Base-by-base conservation (phyloP, 2,797 vertebrate genomes). In the Miichthys miiuy region DNA sequence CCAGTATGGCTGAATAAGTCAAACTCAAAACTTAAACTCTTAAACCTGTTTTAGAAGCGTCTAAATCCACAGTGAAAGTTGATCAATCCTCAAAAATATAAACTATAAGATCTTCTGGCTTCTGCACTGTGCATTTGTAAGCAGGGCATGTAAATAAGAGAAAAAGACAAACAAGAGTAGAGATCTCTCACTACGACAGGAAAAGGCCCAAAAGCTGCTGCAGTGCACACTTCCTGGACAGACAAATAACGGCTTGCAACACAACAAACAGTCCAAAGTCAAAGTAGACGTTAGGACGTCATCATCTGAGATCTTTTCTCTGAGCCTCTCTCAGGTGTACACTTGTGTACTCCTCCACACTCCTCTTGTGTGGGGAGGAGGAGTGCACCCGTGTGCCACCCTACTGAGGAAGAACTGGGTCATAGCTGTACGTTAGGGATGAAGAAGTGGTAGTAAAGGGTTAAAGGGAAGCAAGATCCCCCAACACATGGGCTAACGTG, bases 391-490 rank as follows among this genome's bases (percentile, higher is more conserved):
- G n/a, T 57, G 56, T 47, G 46, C 6, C 69, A 79, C 79, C 52
- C 21, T 54, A 14, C 75, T 42, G 58, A 87, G 56, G 44, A 82
- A 77, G 64, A 72, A 52, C 60, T 54, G 68, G 54, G 27, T 77
- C 60, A 44, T 17, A 78, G 78, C 41, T 17, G 34, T 51, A 54
- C 50, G 71, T 87, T 83, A 88, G 54, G 80, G 55, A 85, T 41
- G 41, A 81, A 79, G 72, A 82, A 41, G 61, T 46, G 71, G 72
- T 70, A 63, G 84, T 87, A 79, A 74, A 79, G 78, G 80, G 89
- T 87, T 91, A 91, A 73, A 89, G 79, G 90, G 84, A 92, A 95
- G 94, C 92, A 95, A 93, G 94, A 93, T 90, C 94, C 94, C 95
- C 83, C 65, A 74, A 88, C 61, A 85, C 13, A 87, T 92, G 89